Base-by-base conservation (phyloP, 2,797 vertebrate genomes). In the Paratrypauchen microcephalus region DNA sequence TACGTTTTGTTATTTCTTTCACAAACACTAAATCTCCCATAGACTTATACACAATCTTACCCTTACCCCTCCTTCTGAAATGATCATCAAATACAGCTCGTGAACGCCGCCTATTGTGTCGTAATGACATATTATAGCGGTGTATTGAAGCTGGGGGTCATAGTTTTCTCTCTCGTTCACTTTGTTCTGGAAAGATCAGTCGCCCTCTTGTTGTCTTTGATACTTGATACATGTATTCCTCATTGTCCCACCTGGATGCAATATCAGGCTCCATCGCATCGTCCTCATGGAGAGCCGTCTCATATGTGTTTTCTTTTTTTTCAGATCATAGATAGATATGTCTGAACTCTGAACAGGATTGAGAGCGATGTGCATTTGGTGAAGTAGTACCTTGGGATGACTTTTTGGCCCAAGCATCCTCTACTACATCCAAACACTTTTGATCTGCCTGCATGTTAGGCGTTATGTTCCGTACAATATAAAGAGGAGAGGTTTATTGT, bases 81-180 rank as follows among this genome's bases (percentile, higher is more conserved):
- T 45, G 41, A 45, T 45, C 15, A 45, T 15, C 12, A 15, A 45
- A 15, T 15, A 13, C 41, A 45, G 41, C 41, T 15, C 41, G 15
- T 45, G 41, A 45, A 45, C 41, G 41, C 12, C 12, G 41, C 41
- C 41, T 45, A 92, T 91, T 93, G 89, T 74, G 71, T 90, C 87
- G 86, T 92, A 92, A 94, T 91, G 90, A 90, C 86, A 92, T 84
- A 90, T 93, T 92, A 92, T 86, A 92, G 90, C 75, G 86, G 78
- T 76, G 83, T 85, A 84, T 86, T 88, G 88, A 89, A 84, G 83
- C 68, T 72, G 21, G 72, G 84, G 86, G 89, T 90, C 71, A 76
- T 72, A 68, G 78, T 86, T 77, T 81, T 82, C 69, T 63, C 59
- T 65, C 66, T 66, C 69, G 15, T 45, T 45, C 74, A 89, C 87